Evolutionary conservation across 2,888 invertebrate species (phyloP), one percentile per base, ranked within the genome.

Genomic region (Scaptomyza parva): DNA sequence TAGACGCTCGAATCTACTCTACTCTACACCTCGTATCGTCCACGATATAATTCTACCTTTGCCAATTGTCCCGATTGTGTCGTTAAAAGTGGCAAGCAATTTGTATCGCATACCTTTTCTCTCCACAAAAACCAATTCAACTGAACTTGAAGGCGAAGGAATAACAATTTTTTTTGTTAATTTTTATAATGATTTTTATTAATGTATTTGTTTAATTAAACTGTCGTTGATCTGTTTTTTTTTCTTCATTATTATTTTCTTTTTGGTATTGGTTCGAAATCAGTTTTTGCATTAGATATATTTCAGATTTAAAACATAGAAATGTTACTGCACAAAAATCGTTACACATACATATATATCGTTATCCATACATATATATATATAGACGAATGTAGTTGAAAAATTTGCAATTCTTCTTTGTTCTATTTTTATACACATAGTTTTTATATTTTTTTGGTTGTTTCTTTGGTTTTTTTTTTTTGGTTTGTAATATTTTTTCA

Each of bases 141-240:
- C n/a, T n/a, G n/a, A n/a, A n/a, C n/a, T n/a, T n/a, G n/a, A n/a
- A n/a, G n/a, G n/a, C n/a, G n/a, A n/a, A n/a, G n/a, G n/a, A n/a
- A n/a, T n/a, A n/a, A n/a, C n/a, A 17, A 39, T 26, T 48, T 37
- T 58, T 64, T 17, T 68, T 75, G 76, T 68, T 75, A 78, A 72
- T 73, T 81, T 70, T 24, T 67, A 82, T 81, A 81, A 73, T 82
- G 50, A 74, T 80, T 77, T 77, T 80, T 85, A 85, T 82, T 81
- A 72, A 76, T 84, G 78, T 84, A 81, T 74, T 63, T 57, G 51
- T 78, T 81, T 71, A 78, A 73, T 84, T 84, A 52, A 80, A 76
- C 67, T 70, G 51, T 74, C 55, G 47, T 71, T 33, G 64, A 74
- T 50, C 60, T 20, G 35, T 20, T 57, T 50, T 44, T 35, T 22